Conservation (phyloP, 2,888 invertebrate species). For the Nemurella pictetii region DNA sequence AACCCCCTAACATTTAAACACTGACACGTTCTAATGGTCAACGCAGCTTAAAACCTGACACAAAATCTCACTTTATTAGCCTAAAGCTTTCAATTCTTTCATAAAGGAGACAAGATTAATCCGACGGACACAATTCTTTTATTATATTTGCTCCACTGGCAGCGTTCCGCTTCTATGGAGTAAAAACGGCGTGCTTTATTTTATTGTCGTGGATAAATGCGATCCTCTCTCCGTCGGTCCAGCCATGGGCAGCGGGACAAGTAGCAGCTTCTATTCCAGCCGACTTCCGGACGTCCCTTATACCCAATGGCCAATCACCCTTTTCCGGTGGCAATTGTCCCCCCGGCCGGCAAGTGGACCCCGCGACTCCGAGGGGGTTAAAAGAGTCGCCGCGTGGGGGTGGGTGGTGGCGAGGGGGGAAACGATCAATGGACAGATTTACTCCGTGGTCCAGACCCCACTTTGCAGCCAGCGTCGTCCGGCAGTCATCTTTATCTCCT, state of each 20-base stretch:
- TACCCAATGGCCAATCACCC: constrained; percentile 38
- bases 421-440: constrained; percentile 37
- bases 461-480: not conserved
- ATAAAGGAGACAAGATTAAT: not conserved
- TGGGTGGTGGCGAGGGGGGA: not conserved
- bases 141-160: not conserved
- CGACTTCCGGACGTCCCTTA: constrained; percentile 14
- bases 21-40: not conserved
- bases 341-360: constrained; percentile 29
- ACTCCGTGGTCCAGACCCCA: constrained; percentile 34
- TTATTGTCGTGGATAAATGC: constrained; percentile 4
- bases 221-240: not conserved
- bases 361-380: constrained; percentile 15
- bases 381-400: constrained; percentile 11
- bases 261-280: constrained; percentile 24
- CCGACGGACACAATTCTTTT: not conserved
- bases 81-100: not conserved
- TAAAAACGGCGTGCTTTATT: not conserved
- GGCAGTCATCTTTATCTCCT: constrained; percentile 28
- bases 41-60: not conserved
- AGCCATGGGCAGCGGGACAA: not conserved
- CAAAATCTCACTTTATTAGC: not conserved
- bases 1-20: not conserved
- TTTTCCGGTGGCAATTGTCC: constrained; percentile 40
- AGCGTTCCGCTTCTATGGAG: not conserved